Evolutionary conservation across 1,140 invertebrate genomes (phyloP), one percentile per base, ranked within the genome.

Genomic region (Diachasma alloeum): DNA sequence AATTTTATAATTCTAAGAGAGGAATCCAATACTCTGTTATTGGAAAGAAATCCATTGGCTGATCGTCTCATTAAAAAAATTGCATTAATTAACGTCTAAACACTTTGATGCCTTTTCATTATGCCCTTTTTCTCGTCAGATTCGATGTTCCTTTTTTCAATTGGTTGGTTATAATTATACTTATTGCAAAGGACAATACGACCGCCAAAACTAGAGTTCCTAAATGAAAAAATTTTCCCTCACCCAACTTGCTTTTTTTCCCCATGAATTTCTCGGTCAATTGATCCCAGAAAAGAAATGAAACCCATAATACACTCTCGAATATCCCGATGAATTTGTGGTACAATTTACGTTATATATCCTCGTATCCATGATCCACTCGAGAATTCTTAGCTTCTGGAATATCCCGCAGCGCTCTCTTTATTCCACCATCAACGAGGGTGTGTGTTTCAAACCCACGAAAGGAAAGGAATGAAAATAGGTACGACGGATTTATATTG

Each of bases 281-380:
- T 63, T 26, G 59, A 63, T 26, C 3, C 6, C 24, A 13, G 24
- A 63, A 63, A 26, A 31, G 26, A 26, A 9, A n/a, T n/a, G 15
- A 19, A 59, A 59, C 9, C 53, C 19, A 63, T 63, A 63, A 53
- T 17, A 19, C 5, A 8, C 24, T 15, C 59, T 26, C 59, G 19
- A 63, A 63, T 26, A 26, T 63, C 31, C 31, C 22, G 11, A 19
- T 63, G 59, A 63, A 63, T 63, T 26, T 19, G n/a, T 11, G 24
- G 59, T 15, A 11, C 19, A 31, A 26, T 63, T 39, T 42, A 63
- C 73, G 73, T 74, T 74, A 74, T 74, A 74, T 42, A 67, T 74
- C 63, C 17, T 46, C 9, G 26, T 75, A 75, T 75, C 66, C 66
- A 31, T 75, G 74, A 75, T 75, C 63, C 63, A 75, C 74, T 75